A percentile compares a stretch with the other conserved stretches of the same genome.
These are phyloP conservation scores for Hirtodrosophila duncani DNA, from an alignment of 2,888 invertebrate genomes.

Conservation along the genomic window DNA sequence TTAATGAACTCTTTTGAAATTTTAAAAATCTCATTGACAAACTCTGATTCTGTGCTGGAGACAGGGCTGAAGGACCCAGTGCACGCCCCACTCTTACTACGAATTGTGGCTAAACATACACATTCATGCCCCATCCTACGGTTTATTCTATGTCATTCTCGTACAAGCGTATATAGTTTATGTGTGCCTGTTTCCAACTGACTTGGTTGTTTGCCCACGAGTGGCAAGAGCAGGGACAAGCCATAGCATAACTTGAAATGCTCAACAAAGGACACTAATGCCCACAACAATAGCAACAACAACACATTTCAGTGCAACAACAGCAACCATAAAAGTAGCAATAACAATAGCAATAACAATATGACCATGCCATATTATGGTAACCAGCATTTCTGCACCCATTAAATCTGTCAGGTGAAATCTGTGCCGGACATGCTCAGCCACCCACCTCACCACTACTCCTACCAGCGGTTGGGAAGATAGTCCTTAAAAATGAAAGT, in stretches of 20 bases:
- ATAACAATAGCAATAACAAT: constrained; percentile 27
- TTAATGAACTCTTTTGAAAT: constrained; percentile 37
- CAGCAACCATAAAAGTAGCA: constrained; percentile 4
- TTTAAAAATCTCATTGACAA: constrained; percentile 17
- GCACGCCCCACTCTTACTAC: too few species aligned
- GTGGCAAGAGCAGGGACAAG: neutral
- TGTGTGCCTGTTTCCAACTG: constrained; percentile 26
- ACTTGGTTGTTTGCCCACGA: constrained; percentile 17
- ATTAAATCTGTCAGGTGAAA: constrained; percentile 66
- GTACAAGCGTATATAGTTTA: neutral
- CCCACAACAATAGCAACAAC: neutral
- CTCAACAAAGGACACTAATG: neutral
- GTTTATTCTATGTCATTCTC: neutral
- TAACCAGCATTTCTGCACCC: constrained; percentile 60
- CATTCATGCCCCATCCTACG: neutral
- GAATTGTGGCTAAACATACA: too few species aligned
- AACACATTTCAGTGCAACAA: neutral
- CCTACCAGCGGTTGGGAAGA: constrained; percentile 6
- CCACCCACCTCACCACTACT: constrained; percentile 13
- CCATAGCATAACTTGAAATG: constrained; percentile 22
- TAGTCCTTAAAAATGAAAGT: neutral
- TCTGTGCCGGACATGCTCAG: constrained; percentile 33
- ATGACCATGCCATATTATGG: constrained; percentile 47
- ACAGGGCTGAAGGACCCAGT: too few species aligned
- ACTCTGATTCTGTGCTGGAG: too few species aligned